These are phyloP conservation scores for Lithophane ornitopus DNA, from an alignment of 2,888 invertebrate genomes.

Conservation along the genomic window DNA sequence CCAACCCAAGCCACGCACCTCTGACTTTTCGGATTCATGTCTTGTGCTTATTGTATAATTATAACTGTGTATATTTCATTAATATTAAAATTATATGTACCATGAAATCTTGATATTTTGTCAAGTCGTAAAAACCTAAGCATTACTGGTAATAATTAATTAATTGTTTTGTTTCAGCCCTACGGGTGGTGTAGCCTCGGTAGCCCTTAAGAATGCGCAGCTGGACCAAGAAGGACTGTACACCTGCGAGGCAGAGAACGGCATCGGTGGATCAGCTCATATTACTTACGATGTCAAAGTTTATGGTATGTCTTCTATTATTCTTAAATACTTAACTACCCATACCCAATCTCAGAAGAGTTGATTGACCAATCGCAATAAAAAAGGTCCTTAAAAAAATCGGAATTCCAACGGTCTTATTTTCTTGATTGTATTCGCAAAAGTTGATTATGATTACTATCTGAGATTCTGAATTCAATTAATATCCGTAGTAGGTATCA, in stretches of 20 bases:
- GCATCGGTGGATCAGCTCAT: conserved; percentile 64
- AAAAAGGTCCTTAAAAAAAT: not conserved
- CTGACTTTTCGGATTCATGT: too few relatives aligned
- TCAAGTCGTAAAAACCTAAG: not conserved
- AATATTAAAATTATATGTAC: too few relatives aligned
- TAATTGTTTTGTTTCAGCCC: conserved; percentile 54
- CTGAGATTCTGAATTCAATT: not conserved
- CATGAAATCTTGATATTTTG: not conserved
- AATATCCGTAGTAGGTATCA: not conserved
- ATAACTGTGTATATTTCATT: not conserved
- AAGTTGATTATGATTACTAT: not conserved
- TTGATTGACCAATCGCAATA: not conserved
- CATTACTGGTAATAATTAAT: not conserved
- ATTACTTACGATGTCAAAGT: conserved; percentile 70
- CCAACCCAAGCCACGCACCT: too few relatives aligned
- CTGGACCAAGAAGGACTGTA: conserved; percentile 73
- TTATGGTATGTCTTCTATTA: conserved; percentile 39
- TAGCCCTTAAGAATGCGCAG: conserved; percentile 65
- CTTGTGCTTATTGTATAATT: too few relatives aligned
- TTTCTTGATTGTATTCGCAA: not conserved
- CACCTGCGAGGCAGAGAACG: conserved; percentile 73
- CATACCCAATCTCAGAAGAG: too few relatives aligned
- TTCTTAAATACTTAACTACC: not conserved
- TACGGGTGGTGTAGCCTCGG: not conserved
- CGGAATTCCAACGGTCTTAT: not conserved